Conservation (phyloP, 1,140 invertebrate species). For the Saxidomus purpurata region DNA sequence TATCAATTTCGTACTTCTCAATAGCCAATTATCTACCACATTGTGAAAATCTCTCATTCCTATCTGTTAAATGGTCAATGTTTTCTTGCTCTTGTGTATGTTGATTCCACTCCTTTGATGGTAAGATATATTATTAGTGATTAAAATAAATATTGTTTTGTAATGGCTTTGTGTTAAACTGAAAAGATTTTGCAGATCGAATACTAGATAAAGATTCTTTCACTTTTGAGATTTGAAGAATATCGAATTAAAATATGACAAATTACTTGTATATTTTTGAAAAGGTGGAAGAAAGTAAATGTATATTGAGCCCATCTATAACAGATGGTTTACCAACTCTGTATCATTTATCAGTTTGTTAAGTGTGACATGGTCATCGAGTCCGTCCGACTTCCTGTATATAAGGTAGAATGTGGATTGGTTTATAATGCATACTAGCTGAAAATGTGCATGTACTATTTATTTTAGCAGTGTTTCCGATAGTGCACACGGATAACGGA, state of each 20-base stretch:
- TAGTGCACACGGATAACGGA: too few species aligned
- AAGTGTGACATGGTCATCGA: too few species aligned
- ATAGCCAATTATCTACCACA: neutral
- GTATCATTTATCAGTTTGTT: too few species aligned
- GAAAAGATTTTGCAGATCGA: neutral
- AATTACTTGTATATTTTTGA: neutral
- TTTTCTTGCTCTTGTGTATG: neutral
- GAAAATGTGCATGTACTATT: too few species aligned
- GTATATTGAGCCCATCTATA: too few species aligned
- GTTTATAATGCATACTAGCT: too few species aligned
- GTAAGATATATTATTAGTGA: constrained; percentile 14
- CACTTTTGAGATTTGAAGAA: neutral
- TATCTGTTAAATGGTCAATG: neutral
- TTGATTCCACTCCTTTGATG: neutral
- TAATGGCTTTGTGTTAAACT: neutral
- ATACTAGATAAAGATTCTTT: neutral
- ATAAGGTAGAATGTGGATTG: too few species aligned
- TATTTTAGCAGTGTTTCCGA: too few species aligned
- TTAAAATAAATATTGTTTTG: neutral
- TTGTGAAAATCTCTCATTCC: neutral
- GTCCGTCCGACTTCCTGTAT: too few species aligned
- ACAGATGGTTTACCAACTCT: too few species aligned
- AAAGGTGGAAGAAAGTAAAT: neutral
- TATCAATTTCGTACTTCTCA: neutral
- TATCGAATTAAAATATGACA: constrained; percentile 13